These are phyloP conservation scores for Sceloporus tristichus DNA, from an alignment of 2,113 vertebrate genomes.

Conservation along the genomic window DNA sequence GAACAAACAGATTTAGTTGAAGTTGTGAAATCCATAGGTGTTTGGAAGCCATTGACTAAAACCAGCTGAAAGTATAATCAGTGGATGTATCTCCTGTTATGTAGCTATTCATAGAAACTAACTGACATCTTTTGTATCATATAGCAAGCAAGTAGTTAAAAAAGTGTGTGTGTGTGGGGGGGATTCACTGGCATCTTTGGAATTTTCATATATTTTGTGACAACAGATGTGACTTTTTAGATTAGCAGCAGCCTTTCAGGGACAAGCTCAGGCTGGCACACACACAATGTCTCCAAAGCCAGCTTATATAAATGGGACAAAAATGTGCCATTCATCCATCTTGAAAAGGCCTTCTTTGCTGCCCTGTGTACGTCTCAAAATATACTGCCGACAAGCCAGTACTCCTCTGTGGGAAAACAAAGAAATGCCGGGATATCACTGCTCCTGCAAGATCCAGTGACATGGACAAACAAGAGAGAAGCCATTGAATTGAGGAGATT, in stretches of 20 bases:
- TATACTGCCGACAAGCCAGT: conserved; percentile 37
- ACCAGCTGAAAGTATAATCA: background rate
- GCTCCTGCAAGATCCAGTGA: background rate
- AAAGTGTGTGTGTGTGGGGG: conserved; percentile 8
- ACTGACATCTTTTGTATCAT: too few relatives aligned
- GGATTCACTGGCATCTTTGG: conserved; percentile 21
- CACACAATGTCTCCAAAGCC: conserved; percentile 17
- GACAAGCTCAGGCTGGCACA: background rate
- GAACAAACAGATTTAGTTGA: background rate
- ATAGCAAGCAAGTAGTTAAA: conserved; percentile 19
- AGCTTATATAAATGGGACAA: background rate
- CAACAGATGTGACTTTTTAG: conserved; percentile 39
- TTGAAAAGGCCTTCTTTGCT: conserved; percentile 43
- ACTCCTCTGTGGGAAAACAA: background rate
- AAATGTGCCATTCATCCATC: background rate
- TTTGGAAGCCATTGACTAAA: background rate
- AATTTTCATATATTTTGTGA: background rate
- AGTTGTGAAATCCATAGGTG: background rate
- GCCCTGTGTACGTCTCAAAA: conserved; percentile 2
- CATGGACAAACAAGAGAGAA: background rate
- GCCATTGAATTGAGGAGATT: background rate
- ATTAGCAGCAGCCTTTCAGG: conserved; percentile 13
- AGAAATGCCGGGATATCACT: fast-evolving
- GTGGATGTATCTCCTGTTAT: background rate
- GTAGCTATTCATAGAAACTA: background rate